A percentile compares a stretch with the other conserved stretches of the same genome.
Conservation (phyloP, 2,888 invertebrate genomes). For the Erebia ligea region DNA sequence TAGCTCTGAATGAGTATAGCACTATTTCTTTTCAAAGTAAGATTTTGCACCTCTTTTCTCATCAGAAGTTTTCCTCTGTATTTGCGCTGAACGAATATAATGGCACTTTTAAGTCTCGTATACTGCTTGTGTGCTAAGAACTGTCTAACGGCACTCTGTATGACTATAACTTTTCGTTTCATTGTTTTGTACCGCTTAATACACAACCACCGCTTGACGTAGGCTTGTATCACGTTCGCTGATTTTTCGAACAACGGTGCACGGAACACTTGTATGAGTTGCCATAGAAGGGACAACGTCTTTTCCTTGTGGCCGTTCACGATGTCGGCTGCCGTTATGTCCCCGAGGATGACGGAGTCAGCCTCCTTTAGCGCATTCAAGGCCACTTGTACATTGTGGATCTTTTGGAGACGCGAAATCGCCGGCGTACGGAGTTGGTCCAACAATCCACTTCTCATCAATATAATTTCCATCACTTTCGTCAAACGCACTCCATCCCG, state of each 20-base stretch:
- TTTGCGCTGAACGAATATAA: constrained; percentile 60
- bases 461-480: constrained; percentile 91
- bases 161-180: constrained; percentile 52
- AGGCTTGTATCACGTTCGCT: constrained; percentile 80
- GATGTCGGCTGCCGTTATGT: constrained; percentile 89
- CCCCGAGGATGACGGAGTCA: constrained; percentile 84
- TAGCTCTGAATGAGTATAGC: constrained; percentile 70
- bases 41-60: constrained; percentile 57
- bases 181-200: constrained; percentile 52
- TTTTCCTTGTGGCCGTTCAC: constrained; percentile 95
- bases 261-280: constrained; percentile 92
- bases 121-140: constrained; percentile 58
- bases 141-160: constrained; percentile 60
- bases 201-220: constrained; percentile 64
- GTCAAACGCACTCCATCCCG: constrained; percentile 94
- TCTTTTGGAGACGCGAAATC: constrained; percentile 92
- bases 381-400: constrained; percentile 92
- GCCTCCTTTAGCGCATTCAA: constrained; percentile 85
- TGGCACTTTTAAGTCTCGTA: constrained; percentile 52
- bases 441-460: constrained; percentile 86
- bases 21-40: constrained; percentile 50
- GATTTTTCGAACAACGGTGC: constrained; percentile 88
- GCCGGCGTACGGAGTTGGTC: constrained; percentile 90
- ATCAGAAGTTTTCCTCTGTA: constrained; percentile 68
- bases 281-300: constrained; percentile 94